A percentile compares a stretch with the other conserved stretches of the same genome.
Evolutionary conservation across 1,140 invertebrate genomes (phyloP).

Genomic region (Steinernema feltiae): DNA sequence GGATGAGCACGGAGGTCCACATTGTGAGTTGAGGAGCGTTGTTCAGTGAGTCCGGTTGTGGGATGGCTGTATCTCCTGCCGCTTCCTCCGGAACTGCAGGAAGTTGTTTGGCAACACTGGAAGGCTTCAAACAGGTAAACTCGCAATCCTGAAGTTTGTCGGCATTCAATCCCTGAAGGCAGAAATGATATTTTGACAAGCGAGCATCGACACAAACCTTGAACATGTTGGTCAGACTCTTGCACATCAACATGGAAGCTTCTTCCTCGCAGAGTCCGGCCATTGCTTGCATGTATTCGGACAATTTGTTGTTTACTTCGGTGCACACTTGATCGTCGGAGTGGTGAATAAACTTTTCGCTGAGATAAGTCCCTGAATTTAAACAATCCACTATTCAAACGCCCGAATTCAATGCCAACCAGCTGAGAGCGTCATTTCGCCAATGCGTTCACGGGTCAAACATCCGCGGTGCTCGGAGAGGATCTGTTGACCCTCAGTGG

Average conservation of each 20-base stretch:
- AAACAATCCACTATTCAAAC: constrained; percentile 11
- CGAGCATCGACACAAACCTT: constrained; percentile 29
- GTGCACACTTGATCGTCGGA: constrained; percentile 52
- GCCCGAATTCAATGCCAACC: no score
- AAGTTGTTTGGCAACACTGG: not conserved
- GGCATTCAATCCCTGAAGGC: constrained; percentile 52
- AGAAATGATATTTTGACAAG: not conserved
- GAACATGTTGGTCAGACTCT: constrained; percentile 43
- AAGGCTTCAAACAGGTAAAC: constrained; percentile 23
- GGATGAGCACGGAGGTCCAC: constrained; percentile 2
- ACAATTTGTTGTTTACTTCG: constrained; percentile 50
- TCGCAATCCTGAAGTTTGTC: constrained; percentile 48
- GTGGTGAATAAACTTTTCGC: constrained; percentile 55
- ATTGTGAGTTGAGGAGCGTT: not conserved
- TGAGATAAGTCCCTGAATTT: constrained; percentile 50
- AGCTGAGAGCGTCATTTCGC: constrained; percentile 57
- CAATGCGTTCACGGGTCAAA: constrained; percentile 52
- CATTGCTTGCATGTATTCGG: constrained; percentile 49
- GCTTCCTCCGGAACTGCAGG: not conserved
- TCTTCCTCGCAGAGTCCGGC: constrained; percentile 52
- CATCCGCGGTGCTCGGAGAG: constrained; percentile 47
- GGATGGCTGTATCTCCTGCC: not conserved
- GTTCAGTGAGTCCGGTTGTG: not conserved
- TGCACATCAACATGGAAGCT: constrained; percentile 54
- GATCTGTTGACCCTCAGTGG: constrained; percentile 51